phyloP scores from a whole-genome alignment of 2,888 invertebrate genomes.

The Drosophila basisetae region DNA sequence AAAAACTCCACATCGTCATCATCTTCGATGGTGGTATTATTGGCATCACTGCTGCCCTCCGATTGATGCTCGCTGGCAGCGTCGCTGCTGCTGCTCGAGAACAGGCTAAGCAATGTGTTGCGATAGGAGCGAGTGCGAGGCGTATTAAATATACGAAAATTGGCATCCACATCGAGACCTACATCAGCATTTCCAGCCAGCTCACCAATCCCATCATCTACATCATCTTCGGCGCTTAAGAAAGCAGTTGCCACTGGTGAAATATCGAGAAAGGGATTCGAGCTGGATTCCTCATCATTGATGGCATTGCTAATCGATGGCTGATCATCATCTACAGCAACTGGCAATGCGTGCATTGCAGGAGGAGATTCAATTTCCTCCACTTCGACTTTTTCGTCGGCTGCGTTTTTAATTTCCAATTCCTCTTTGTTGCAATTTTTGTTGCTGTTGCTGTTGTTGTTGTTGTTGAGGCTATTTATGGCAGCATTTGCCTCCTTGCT shows the following conservation, averaged over 20 bases:
- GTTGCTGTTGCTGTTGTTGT: slow-evolving; percentile 16
- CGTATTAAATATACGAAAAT: slow-evolving; percentile 17
- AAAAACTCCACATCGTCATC: slow-evolving; percentile 12
- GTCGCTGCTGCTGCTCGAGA: not conserved
- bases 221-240: not conserved
- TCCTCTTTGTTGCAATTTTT: not conserved
- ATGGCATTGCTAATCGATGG: not conserved
- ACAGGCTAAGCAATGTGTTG: not conserved
- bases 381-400: not conserved
- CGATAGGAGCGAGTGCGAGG: slow-evolving; percentile 51
- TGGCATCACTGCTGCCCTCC: slow-evolving; percentile 10
- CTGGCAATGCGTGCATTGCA: not conserved
- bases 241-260: not conserved
- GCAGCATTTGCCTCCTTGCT: slow-evolving; percentile 29
- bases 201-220: not conserved
- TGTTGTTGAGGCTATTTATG: slow-evolving; percentile 38
- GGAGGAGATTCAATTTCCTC: not conserved
- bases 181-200: not conserved
- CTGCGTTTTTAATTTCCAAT: not conserved
- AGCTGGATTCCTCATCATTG: not conserved
- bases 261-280: not conserved
- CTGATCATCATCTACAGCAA: not conserved
- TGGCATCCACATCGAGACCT: not conserved
- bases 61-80: not conserved
- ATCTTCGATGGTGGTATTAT: slow-evolving; percentile 2